phyloP scores from a whole-genome alignment of 2,113 vertebrate genomes.

The Donacobius atricapilla region DNA sequence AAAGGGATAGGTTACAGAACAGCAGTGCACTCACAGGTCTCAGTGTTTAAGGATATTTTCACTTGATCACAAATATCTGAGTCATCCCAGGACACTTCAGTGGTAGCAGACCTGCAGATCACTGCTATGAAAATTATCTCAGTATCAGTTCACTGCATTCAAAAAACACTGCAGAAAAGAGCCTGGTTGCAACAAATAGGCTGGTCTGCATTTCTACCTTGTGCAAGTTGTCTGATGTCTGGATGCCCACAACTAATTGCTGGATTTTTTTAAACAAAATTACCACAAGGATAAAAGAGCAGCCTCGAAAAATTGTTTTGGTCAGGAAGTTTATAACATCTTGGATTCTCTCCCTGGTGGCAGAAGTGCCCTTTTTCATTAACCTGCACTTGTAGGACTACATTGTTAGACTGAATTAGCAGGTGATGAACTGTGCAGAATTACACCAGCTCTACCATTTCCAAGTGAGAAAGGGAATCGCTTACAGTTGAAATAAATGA shows the following conservation, averaged over 20 bases:
- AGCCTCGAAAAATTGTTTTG: neutral
- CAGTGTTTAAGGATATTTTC: neutral
- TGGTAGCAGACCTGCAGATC: neutral
- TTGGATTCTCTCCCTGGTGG: neutral
- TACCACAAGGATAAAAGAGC: neutral
- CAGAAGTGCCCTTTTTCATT: neutral
- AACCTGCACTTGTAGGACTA: neutral
- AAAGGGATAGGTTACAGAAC: neutral
- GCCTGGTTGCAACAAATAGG: neutral
- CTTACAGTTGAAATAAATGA: neutral
- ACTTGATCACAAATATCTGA: neutral
- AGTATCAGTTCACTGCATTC: neutral
- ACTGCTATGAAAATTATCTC: neutral
- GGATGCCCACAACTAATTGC: rapidly evolving
- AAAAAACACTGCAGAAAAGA: neutral
- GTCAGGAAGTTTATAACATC: neutral
- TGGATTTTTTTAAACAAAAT: neutral
- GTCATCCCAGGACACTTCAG: neutral
- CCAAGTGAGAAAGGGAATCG: neutral
- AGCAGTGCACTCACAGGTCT: neutral
- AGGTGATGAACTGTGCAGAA: neutral
- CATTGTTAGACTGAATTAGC: neutral
- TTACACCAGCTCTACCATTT: neutral
- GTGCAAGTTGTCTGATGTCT: neutral
- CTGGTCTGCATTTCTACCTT: neutral